Base-by-base conservation (phyloP, 2,888 invertebrate species). In the Scrobipalpa costella region DNA sequence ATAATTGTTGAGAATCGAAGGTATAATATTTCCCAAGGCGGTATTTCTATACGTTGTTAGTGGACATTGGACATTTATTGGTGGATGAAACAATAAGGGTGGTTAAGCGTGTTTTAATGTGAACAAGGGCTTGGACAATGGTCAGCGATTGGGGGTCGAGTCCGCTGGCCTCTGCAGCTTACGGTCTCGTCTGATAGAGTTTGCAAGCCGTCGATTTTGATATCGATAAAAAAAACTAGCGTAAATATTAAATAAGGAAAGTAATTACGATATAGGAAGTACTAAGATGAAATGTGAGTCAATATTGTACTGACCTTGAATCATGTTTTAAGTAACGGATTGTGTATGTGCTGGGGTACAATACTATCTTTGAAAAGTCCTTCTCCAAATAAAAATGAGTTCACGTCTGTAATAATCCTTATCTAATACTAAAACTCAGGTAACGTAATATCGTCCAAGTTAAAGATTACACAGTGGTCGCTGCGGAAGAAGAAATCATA, bases 41-140 rank as follows among this genome's bases (percentile, higher is more conserved):
- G 34, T 55, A 34, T 21, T 52, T 21, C 21, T 52, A 21, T 52
- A 52, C 52, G 13, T 27, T 55, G 55, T 55, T 34, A 55, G 34
- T 55, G 84, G 84, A 84, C 75, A 80, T 82, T 77, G 85, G 84
- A 87, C 90, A 85, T 88, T 89, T 89, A 89, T 88, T 84, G 86
- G 86, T 73, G 77, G 84, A 88, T 90, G 85, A 89, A 90, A 91
- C 90, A 90, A 91, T 91, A 90, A 90, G 90, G 90, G 89, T 86
- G 86, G 85, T 86, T 90, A 90, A 90, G 87, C 85, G 90, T 85
- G 82, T 86, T 90, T 90, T 90, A 90, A 91, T 91, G 90, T 83
- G 89, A 86, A 88, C 87, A 89, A 88, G 90, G 85, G 88, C 89
- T 86, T 81, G 86, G 85, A 89, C 88, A 90, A 90, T 90, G 83